Evolutionary conservation across 2,113 vertebrate species (phyloP), one percentile per base, ranked within the genome.

Genomic region (Saimiri boliviensis): DNA sequence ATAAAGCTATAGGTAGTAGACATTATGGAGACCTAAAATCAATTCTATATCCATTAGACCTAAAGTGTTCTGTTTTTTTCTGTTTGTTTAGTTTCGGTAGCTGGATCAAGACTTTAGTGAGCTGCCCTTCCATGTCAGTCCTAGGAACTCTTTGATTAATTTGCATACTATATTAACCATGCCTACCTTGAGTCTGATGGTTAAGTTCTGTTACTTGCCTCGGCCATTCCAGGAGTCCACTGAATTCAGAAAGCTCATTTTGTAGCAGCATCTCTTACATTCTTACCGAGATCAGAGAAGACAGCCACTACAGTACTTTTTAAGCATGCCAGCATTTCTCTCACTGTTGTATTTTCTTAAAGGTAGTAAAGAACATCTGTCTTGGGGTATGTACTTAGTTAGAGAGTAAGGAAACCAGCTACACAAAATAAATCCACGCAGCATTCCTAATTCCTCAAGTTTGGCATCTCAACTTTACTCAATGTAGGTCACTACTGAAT

Each of bases 261-360:
- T 94, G 68, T 54, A 81, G 68, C 25, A 76, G 70, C 13, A 42
- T 94, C 92, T 94, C 81, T 95, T 63, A 94, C 17, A 82, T 14
- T 83, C 58, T 86, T 21, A 89, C 13, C 20, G 92, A n/a, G 2
- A 32, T 73, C 80, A 95, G 58, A 92, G 40, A 95, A 88, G 10
- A 82, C 40, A 70, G 71, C 21, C 25, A 77, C 20, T 82, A 86
- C 19, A 47, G 30, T n/a, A 77, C 63, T 85, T 86, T 63, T 71
- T 27, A 96, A 89, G 37, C 40, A 73, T 27, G 11, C 12, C 5
- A 52, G 6, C 68, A 86, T 76, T 60, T 58, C 68, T n/a, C 14
- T 93, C n/a, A 95, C 12, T 30, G 71, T 23, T 80, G 9, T 21
- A 74, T 37, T 74, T 91, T 92, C 71, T 91, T 85, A 91, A 96